Evolutionary conservation across 2,113 vertebrate species (phyloP).

Genomic region (Laticauda laticaudata): DNA sequence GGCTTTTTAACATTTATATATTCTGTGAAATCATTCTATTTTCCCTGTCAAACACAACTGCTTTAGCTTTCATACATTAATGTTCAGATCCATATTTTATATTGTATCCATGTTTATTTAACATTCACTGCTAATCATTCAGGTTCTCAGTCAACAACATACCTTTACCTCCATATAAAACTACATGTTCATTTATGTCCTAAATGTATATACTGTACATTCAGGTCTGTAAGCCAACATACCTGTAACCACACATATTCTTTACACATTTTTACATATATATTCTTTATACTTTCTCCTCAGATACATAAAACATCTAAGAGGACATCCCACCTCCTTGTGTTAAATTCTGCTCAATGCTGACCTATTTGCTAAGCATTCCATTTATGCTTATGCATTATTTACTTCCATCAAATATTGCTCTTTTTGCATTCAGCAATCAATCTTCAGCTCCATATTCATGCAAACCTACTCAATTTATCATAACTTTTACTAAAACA

Average conservation of each 20-base stretch:
- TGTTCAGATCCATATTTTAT: neutral
- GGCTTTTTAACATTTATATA: neutral
- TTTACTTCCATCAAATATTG: neutral
- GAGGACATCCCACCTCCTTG: neutral
- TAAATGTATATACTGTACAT: neutral
- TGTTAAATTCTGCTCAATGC: neutral
- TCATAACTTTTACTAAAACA: neutral
- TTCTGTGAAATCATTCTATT: neutral
- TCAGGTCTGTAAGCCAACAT: neutral
- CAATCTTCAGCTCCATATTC: neutral
- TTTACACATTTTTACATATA: neutral
- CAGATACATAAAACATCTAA: neutral
- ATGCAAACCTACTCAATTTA: neutral
- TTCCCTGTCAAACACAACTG: neutral
- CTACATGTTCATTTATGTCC: neutral
- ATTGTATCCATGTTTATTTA: neutral
- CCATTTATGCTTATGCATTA: neutral
- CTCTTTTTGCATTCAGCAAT: neutral
- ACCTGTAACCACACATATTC: neutral
- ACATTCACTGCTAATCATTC: neutral
- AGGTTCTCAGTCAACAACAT: neutral
- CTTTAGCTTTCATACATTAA: neutral
- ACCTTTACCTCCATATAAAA: neutral
- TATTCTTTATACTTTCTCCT: neutral
- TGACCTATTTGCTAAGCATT: neutral